phyloP scores from a whole-genome alignment of 2,888 invertebrate species.

The Chloroclysta siterata region DNA sequence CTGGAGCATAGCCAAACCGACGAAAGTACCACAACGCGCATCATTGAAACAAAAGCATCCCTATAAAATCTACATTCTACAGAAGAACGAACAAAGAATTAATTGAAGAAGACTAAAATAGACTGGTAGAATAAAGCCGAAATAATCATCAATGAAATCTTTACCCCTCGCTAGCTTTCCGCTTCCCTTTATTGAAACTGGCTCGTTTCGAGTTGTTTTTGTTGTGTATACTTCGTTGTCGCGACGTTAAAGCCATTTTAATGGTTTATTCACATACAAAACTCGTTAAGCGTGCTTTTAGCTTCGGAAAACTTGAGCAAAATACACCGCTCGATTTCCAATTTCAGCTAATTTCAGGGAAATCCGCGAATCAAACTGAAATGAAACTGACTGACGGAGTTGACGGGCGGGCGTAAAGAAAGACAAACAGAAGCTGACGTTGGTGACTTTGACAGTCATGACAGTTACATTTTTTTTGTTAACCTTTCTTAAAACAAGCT shows the following conservation, averaged over 20 bases:
- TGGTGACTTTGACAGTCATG: too few relatives aligned
- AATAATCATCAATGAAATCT: conserved; percentile 10
- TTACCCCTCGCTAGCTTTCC: conserved; percentile 74
- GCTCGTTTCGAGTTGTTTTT: conserved; percentile 76
- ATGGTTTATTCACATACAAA: conserved; percentile 14
- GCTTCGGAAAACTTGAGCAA: neutral
- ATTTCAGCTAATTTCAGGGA: conserved; percentile 7
- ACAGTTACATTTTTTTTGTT: too few relatives aligned
- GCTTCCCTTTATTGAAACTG: conserved; percentile 73
- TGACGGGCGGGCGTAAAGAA: too few relatives aligned
- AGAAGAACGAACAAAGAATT: neutral
- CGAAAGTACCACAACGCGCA: conserved; percentile 16
- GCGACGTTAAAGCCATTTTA: conserved; percentile 73
- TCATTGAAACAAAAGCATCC: conserved; percentile 13
- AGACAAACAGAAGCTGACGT: neutral
- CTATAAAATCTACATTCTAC: neutral
- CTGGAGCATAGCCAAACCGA: conserved; percentile 21
- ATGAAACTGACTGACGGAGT: neutral
- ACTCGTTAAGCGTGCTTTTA: neutral
- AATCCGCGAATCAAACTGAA: neutral
- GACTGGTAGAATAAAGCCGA: conserved; percentile 23
- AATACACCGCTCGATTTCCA: neutral
- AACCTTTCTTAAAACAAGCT: too few relatives aligned
- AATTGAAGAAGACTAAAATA: conserved; percentile 22
- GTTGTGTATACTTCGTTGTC: conserved; percentile 76